Evolutionary conservation across 2,113 vertebrate genomes (phyloP).

Genomic region (Forbesichthys papilliferus): DNA sequence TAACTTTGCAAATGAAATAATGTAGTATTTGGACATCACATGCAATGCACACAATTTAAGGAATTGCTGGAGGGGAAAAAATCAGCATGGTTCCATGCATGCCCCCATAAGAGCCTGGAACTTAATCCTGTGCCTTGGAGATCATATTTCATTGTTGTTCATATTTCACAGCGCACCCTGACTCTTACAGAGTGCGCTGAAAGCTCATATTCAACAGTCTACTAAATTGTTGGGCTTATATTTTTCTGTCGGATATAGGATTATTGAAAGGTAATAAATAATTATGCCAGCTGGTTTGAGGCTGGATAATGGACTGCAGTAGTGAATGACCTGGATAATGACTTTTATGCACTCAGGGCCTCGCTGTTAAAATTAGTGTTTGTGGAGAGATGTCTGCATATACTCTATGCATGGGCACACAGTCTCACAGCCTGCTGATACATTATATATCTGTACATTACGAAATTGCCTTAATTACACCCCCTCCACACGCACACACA

Average conservation of each 20-base stretch:
- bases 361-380: conserved; percentile 31
- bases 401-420: background rate
- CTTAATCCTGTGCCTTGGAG: no score
- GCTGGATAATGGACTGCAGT: conserved; percentile 47
- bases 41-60: no score
- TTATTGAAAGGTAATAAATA: conserved; percentile 37
- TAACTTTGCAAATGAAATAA: no score
- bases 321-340: conserved; percentile 41
- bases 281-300: conserved; percentile 31
- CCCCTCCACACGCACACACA: background rate
- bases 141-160: no score
- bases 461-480: background rate
- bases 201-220: conserved; percentile 10
- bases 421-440: conserved; percentile 24
- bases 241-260: conserved; percentile 34
- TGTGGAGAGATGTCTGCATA: conserved; percentile 7
- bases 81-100: no score
- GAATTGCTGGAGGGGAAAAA: no score
- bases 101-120: no score
- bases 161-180: no score
- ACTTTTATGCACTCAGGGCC: conserved; percentile 28
- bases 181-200: background rate
- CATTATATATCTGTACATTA: conserved; percentile 8
- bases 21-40: no score
- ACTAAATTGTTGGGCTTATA: background rate